Percentiles rank a stretch among this genome's conserved stretches.
phyloP scores from a whole-genome alignment of 2,888 invertebrate genomes.

The Apamea anceps region DNA sequence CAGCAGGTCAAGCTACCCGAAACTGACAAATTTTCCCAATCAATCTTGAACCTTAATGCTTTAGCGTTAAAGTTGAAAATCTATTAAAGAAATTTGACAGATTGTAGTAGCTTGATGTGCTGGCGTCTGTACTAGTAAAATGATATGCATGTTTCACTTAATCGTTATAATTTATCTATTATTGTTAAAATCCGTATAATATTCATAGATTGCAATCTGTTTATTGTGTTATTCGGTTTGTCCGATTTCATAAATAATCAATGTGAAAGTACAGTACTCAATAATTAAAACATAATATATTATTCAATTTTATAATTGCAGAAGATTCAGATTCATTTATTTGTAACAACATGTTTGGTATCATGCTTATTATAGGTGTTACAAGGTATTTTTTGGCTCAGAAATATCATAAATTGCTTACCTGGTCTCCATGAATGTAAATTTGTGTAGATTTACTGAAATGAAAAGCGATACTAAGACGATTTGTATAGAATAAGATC shows the following conservation, averaged over 20 bases:
- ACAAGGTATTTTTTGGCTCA: no score
- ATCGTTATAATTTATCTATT: background rate
- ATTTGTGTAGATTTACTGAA: background rate
- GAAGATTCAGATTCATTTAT: no score
- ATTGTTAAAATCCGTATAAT: background rate
- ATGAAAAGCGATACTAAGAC: background rate
- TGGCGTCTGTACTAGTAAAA: background rate
- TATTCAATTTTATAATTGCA: background rate
- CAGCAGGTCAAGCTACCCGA: no score
- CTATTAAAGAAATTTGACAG: no score
- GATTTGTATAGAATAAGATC: slow-evolving; percentile 38
- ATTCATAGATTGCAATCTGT: background rate
- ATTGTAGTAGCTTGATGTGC: no score
- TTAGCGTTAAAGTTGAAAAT: no score
- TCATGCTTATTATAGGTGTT: no score
- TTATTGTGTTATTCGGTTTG: background rate
- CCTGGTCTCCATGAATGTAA: slow-evolving; percentile 4
- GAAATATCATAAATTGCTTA: background rate
- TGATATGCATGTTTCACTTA: background rate
- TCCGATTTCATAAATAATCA: background rate
- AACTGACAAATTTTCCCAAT: no score
- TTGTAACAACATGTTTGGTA: no score
- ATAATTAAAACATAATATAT: background rate
- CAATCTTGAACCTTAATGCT: no score
- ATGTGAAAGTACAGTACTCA: background rate